phyloP scores from a whole-genome alignment of 2,797 vertebrate genomes.

The Neostethus bicornis region DNA sequence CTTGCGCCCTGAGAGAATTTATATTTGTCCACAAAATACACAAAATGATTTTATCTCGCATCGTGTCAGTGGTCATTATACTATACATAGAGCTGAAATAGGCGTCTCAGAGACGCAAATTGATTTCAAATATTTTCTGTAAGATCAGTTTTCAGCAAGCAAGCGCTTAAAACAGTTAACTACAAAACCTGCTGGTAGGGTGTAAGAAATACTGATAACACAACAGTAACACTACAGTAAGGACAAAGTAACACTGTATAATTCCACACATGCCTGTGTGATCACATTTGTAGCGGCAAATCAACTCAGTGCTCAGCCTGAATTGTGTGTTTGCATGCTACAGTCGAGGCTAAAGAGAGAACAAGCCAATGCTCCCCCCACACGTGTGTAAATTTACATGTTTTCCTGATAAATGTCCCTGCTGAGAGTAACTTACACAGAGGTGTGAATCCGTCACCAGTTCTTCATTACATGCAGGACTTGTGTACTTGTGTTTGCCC shows the following conservation, averaged over 20 bases:
- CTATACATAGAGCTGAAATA: no score
- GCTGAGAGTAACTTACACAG: conserved; percentile 15
- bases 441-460: conserved; percentile 4
- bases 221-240: no score
- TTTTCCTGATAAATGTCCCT: conserved; percentile 20
- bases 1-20: no score
- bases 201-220: not conserved
- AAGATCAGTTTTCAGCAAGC: no score
- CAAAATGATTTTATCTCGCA: no score
- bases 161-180: no score
- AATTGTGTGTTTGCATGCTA: not conserved
- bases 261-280: not conserved
- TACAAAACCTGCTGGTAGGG: no score
- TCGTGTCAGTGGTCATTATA: no score
- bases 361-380: conserved; percentile 18
- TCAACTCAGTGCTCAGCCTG: conserved; percentile 2
- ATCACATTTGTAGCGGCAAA: not conserved
- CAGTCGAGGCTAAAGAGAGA: not conserved
- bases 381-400: conserved; percentile 16
- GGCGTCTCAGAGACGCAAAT: no score
- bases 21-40: no score
- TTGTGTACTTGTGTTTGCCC: conserved; percentile 31
- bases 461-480: conserved; percentile 12
- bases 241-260: no score
- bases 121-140: no score